A percentile compares a stretch with the other conserved stretches of the same genome.
These are phyloP conservation scores for Notamacropus eugenii DNA, from an alignment of 2,797 vertebrate species.

Conservation along the genomic window DNA sequence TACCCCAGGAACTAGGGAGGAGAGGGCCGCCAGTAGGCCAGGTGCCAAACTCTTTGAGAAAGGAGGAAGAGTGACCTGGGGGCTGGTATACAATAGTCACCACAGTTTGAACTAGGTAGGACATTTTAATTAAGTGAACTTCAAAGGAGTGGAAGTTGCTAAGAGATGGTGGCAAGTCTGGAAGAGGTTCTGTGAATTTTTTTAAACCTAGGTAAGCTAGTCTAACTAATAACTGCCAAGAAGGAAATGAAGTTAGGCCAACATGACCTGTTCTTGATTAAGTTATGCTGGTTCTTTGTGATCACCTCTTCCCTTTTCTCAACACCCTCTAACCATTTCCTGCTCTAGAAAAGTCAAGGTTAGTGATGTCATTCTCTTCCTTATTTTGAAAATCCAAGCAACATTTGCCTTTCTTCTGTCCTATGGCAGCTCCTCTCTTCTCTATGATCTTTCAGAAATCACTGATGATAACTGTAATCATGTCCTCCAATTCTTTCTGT, in stretches of 20 bases:
- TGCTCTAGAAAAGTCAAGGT: neutral
- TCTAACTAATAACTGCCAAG: neutral
- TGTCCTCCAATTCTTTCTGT: neutral
- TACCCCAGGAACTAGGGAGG: neutral
- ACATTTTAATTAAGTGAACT: neutral
- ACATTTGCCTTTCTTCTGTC: neutral
- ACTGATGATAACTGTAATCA: neutral
- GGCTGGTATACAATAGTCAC: neutral
- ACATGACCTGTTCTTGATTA: neutral
- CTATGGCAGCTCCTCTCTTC: neutral
- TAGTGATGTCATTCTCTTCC: neutral
- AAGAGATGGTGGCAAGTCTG: neutral
- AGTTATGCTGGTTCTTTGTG: neutral
- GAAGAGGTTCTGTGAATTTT: neutral
- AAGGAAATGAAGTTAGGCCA: neutral
- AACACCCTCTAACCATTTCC: neutral
- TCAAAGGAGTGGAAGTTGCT: neutral
- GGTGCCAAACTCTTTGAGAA: neutral
- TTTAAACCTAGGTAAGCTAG: neutral
- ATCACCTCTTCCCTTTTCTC: neutral
- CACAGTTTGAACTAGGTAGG: neutral
- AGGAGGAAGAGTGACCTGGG: neutral
- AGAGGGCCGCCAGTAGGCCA: neutral
- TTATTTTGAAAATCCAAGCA: neutral
- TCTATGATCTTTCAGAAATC: neutral